Evolutionary conservation across 1,140 invertebrate genomes (phyloP).

Genomic region (Pectinophora gossypiella): DNA sequence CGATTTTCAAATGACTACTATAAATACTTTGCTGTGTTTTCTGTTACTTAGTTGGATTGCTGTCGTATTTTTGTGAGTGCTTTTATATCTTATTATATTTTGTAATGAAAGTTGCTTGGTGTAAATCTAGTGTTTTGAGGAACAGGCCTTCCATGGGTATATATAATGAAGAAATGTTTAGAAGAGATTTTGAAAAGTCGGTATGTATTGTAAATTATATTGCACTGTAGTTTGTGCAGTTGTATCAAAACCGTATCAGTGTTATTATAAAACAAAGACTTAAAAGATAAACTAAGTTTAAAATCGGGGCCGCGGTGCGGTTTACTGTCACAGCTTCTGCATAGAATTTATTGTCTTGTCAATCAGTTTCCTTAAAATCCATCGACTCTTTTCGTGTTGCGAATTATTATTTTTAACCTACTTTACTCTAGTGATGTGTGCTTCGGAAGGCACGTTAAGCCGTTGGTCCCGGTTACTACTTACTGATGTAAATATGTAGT

Average conservation of each 20-base stretch:
- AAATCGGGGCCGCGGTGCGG: background rate
- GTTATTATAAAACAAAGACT: background rate
- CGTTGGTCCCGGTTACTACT: too few species aligned
- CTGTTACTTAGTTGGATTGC: background rate
- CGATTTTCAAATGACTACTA: conserved; percentile 26
- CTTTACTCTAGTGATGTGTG: too few species aligned
- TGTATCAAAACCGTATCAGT: background rate
- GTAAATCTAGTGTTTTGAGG: background rate
- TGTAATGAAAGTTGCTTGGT: too few species aligned
- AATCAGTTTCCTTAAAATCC: too few species aligned
- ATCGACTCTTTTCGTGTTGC: too few species aligned
- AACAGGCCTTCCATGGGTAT: background rate
- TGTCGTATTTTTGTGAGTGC: background rate
- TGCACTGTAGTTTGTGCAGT: too few species aligned
- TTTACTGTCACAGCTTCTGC: background rate
- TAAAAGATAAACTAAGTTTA: background rate
- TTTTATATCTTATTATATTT: background rate
- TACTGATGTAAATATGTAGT: too few species aligned
- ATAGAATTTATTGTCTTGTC: background rate
- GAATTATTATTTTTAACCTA: too few species aligned
- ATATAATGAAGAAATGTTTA: background rate
- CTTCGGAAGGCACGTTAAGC: too few species aligned
- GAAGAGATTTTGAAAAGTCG: conserved; percentile 5
- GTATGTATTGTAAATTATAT: conserved; percentile 11
- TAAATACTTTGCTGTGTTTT: conserved; percentile 34